phyloP scores from a whole-genome alignment of 2,888 invertebrate genomes.

The Leptinotarsa haldemani region DNA sequence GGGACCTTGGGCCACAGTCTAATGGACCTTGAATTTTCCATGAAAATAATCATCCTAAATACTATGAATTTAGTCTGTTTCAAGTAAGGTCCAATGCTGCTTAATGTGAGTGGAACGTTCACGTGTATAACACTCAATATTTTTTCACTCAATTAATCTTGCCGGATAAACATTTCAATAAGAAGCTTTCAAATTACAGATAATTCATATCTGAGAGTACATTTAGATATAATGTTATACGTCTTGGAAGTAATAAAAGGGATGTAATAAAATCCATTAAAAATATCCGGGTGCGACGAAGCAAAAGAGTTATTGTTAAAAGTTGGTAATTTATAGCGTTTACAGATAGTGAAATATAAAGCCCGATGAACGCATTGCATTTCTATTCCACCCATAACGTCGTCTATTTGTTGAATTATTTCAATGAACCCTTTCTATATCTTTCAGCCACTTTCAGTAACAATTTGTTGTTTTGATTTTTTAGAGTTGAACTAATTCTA shows the following conservation, averaged over 20 bases:
- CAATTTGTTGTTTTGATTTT: no score
- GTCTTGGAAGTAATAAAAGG: slow-evolving; percentile 49
- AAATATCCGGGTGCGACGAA: slow-evolving; percentile 49
- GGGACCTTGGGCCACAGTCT: no score
- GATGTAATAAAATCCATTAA: slow-evolving; percentile 54
- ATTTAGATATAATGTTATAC: slow-evolving; percentile 33
- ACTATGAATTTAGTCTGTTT: no score
- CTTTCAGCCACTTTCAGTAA: no score
- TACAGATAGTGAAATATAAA: slow-evolving; percentile 56
- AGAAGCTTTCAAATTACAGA: background rate
- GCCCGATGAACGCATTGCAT: slow-evolving; percentile 55
- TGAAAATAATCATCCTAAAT: no score
- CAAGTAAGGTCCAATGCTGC: no score
- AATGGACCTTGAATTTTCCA: no score
- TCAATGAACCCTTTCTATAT: background rate
- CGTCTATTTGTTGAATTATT: slow-evolving; percentile 58
- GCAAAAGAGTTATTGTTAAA: slow-evolving; percentile 58
- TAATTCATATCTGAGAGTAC: slow-evolving; percentile 31
- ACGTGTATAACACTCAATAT: background rate
- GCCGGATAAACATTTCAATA: background rate
- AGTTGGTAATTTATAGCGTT: slow-evolving; percentile 58
- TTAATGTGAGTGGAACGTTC: background rate
- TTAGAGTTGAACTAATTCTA: no score
- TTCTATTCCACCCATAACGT: slow-evolving; percentile 48
- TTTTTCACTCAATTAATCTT: background rate